Percentiles rank a stretch among this genome's conserved stretches.
These are phyloP conservation scores for Zaprionus davidi DNA, from an alignment of 1,140 invertebrate species.

Conservation along the genomic window DNA sequence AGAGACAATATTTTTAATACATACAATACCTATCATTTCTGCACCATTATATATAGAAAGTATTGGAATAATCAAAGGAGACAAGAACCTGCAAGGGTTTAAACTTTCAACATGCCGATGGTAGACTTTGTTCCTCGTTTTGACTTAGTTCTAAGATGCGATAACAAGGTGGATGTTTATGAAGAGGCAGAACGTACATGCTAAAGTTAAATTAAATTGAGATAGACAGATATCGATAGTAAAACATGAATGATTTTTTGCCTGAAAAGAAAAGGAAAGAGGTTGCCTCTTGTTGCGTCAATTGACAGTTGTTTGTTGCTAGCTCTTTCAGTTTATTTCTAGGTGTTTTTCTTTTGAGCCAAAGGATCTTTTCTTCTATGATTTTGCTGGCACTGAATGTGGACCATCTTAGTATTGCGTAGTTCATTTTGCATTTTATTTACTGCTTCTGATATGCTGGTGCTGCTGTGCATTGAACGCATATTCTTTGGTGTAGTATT, in stretches of 20 bases:
- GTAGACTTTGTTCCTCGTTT: too few species aligned
- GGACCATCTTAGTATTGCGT: neutral
- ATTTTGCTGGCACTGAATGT: neutral
- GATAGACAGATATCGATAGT: too few species aligned
- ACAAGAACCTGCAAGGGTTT: too few species aligned
- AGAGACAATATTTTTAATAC: too few species aligned
- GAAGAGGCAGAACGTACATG: too few species aligned
- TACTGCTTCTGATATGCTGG: neutral
- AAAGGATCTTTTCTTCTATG: neutral
- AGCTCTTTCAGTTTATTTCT: neutral
- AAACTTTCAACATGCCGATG: too few species aligned
- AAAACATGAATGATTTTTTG: neutral
- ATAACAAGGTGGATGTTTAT: too few species aligned
- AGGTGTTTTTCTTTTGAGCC: neutral
- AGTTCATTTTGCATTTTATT: conserved; percentile 6
- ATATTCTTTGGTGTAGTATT: neutral
- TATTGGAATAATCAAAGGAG: too few species aligned
- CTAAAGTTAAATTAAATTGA: too few species aligned
- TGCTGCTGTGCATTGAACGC: neutral
- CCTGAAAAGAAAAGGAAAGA: neutral
- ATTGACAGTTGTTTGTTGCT: neutral
- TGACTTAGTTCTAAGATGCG: too few species aligned
- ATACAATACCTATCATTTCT: too few species aligned
- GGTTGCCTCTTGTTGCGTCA: neutral
- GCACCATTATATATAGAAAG: too few species aligned